Evolutionary conservation across 2,113 vertebrate species (phyloP).

Genomic region (Manacus vitellinus): DNA sequence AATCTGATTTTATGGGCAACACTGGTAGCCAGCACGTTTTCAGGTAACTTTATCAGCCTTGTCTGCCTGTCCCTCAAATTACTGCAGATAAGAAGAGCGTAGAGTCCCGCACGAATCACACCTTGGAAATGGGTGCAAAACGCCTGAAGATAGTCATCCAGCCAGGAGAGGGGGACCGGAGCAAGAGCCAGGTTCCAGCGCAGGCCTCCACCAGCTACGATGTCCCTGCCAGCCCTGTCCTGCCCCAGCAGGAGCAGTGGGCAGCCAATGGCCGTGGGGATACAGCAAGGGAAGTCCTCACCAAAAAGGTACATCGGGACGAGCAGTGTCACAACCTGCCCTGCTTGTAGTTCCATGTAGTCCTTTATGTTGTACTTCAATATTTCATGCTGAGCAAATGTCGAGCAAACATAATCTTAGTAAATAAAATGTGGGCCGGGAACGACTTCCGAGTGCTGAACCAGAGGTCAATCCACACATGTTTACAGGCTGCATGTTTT

Average conservation of each 20-base stretch:
- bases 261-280: rapidly evolving
- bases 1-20: not conserved
- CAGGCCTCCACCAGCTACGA: not conserved
- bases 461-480: rapidly evolving
- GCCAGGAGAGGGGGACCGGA: not conserved
- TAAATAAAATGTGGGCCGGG: not conserved
- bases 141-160: not conserved
- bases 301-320: slow-evolving; percentile 2
- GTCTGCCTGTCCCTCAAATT: not conserved
- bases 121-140: not conserved
- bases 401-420: rapidly evolving
- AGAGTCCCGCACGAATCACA: not conserved
- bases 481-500: not conserved
- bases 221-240: rapidly evolving
- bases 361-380: rapidly evolving
- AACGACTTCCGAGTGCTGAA: rapidly evolving
- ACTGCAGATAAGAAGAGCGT: slow-evolving; percentile 14
- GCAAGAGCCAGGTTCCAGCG: rapidly evolving
- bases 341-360: not conserved
- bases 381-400: not conserved
- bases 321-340: not conserved
- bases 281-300: not conserved
- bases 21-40: rapidly evolving
- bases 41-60: no score
- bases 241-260: not conserved